These are phyloP conservation scores for Tinea trinotella DNA, from an alignment of 2,888 invertebrate species.

Conservation along the genomic window DNA sequence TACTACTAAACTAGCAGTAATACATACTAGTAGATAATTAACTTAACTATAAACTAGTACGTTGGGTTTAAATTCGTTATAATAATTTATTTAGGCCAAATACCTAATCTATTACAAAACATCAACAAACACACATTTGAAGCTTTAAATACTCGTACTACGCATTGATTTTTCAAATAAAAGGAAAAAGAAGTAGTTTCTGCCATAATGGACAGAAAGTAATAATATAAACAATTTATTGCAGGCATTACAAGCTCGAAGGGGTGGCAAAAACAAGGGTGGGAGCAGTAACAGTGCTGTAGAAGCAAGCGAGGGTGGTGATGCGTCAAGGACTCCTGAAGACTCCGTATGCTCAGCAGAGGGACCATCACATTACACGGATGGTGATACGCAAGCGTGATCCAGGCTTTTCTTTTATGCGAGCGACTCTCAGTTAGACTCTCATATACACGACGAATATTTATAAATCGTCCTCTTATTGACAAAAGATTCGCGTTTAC, in stretches of 20 bases:
- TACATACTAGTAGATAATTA: no score
- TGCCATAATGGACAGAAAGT: not conserved
- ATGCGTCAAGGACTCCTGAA: constrained; percentile 89
- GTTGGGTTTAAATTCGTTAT: no score
- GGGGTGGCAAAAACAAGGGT: constrained; percentile 67
- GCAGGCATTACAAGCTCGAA: constrained; percentile 84
- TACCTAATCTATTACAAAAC: no score
- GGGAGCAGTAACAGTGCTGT: constrained; percentile 64
- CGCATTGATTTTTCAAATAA: no score
- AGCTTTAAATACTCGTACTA: no score
- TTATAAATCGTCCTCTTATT: not conserved
- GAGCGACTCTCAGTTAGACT: not conserved
- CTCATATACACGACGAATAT: constrained; percentile 9
- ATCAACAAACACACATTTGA: no score
- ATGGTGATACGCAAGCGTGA: constrained; percentile 68
- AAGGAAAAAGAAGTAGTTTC: not conserved
- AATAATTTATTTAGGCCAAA: no score
- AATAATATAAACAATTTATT: not conserved
- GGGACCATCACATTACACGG: constrained; percentile 80
- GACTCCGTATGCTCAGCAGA: constrained; percentile 93
- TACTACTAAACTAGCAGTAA: no score
- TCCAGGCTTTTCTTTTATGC: constrained; percentile 21
- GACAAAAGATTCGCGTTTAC: not conserved
- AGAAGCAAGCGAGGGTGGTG: constrained; percentile 79
- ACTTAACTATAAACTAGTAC: no score